Evolutionary conservation across 2,797 vertebrate species (phyloP), one percentile per base, ranked within the genome.

Genomic region (Limnodromus scolopaceus): DNA sequence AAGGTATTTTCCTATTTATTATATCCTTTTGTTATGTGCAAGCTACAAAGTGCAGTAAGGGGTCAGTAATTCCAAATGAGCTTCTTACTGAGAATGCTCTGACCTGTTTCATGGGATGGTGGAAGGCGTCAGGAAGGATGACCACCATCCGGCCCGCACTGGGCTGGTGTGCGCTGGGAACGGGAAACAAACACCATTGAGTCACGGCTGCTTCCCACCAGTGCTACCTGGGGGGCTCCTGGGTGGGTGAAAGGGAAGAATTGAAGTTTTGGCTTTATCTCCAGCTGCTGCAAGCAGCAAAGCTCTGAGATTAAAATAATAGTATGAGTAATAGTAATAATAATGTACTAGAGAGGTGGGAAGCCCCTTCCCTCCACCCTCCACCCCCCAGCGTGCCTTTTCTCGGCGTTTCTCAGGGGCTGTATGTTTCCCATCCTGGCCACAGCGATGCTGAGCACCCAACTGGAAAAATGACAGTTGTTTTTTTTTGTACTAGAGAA

Each of bases 121-220:
- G 49, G n/a, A 27, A 43, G 25, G 6, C 9, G 27, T 5, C 20
- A 10, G 34, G 57, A 41, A 34, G 32, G 25, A 7, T 28, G 46
- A 23, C 14, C n/a, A 14, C 16, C 4, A 1, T 8, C 30, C 39
- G 3, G 64, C 23, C 46, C 30, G 55, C 25, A 0, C 13, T 24
- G 74, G 57, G 57, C 28, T 66, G 28, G 32, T 27, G 6, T 15
- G 0, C 16, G 66, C 84, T 81, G 64, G 32, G 11, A 19, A 6
- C 0, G 13, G 57, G 32, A 13, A 34, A 6, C 2, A 14, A 34
- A 13, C 10, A 13, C 2, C 1, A 0, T 1, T 30, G 61, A 18
- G 16, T 34, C 17, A 0, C 2, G 9, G 39, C 71, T n/a, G 11
- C 20, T 28, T 49, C 43, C 39, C 53, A 14, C 13, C 65, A 18